Percentiles rank a stretch among this genome's conserved stretches.
phyloP scores from a whole-genome alignment of 2,113 vertebrate species.

The Leuciscus idus region DNA sequence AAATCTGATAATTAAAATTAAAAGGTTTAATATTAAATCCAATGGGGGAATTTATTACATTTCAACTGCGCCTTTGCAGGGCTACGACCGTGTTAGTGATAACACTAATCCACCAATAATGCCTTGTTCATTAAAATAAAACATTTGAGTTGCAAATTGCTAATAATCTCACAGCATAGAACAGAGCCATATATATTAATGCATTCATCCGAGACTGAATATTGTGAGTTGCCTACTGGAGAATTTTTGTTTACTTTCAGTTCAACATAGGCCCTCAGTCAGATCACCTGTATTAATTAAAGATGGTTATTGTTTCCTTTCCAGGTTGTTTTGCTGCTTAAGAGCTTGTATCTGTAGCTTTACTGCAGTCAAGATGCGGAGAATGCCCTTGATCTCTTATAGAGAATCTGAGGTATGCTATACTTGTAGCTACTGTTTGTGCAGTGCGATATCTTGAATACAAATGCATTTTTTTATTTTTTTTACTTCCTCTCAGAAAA shows the following conservation, averaged over 20 bases:
- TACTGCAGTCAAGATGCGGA: conserved; percentile 63
- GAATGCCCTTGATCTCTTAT: conserved; percentile 60
- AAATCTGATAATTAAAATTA: neutral
- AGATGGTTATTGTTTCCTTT: conserved; percentile 21
- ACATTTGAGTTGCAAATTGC: neutral
- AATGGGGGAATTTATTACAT: neutral
- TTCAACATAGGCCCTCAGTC: neutral
- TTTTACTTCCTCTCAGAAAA: conserved; percentile 1
- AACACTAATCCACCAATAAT: neutral
- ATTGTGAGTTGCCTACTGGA: neutral
- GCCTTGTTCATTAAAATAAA: neutral
- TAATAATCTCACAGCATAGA: neutral
- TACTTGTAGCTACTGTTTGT: neutral
- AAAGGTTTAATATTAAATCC: neutral
- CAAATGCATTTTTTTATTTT: neutral
- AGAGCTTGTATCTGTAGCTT: conserved; percentile 63
- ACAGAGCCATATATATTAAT: neutral
- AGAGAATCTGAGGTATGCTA: conserved; percentile 62
- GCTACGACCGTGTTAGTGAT: too few species aligned
- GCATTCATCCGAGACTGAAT: neutral
- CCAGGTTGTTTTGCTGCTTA: conserved; percentile 66
- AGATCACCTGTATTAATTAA: conserved; percentile 9
- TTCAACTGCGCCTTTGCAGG: neutral
- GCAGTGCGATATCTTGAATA: conserved; percentile 33
- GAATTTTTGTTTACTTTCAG: neutral